These are phyloP conservation scores for Labeo rohita DNA, from an alignment of 2,113 vertebrate species.

Conservation along the genomic window DNA sequence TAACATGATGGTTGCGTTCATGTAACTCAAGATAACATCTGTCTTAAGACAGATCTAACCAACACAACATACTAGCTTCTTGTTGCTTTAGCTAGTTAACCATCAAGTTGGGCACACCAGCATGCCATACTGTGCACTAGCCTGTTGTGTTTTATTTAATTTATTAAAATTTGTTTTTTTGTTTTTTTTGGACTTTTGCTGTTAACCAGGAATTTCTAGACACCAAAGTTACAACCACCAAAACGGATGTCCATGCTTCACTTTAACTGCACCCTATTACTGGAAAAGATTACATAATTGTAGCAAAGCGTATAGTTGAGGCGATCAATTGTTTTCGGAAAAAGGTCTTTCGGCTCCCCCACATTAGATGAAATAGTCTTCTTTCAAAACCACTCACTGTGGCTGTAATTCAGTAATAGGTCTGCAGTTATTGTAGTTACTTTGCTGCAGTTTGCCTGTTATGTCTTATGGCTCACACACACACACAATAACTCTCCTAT, in stretches of 20 bases:
- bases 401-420: conserved; percentile 17
- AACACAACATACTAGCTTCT: neutral
- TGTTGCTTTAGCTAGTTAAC: neutral
- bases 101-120: neutral
- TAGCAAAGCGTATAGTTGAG: neutral
- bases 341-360: conserved; percentile 3
- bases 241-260: neutral
- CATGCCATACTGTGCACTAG: neutral
- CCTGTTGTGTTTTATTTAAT: neutral
- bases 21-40: no score
- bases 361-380: conserved; percentile 9
- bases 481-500: neutral
- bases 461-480: neutral
- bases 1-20: no score
- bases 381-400: conserved; percentile 28
- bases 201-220: neutral
- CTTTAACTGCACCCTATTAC: conserved; percentile 14
- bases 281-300: conserved; percentile 18
- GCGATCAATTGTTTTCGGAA: conserved; percentile 1
- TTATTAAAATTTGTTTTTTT: no score
- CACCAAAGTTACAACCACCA: neutral
- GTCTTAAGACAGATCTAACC: neutral
- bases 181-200: neutral
- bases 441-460: neutral
- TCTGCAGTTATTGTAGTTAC: conserved; percentile 14